Evolutionary conservation across 2,113 vertebrate species (phyloP), one percentile per base, ranked within the genome.

Genomic region (Patagioenas fasciata): DNA sequence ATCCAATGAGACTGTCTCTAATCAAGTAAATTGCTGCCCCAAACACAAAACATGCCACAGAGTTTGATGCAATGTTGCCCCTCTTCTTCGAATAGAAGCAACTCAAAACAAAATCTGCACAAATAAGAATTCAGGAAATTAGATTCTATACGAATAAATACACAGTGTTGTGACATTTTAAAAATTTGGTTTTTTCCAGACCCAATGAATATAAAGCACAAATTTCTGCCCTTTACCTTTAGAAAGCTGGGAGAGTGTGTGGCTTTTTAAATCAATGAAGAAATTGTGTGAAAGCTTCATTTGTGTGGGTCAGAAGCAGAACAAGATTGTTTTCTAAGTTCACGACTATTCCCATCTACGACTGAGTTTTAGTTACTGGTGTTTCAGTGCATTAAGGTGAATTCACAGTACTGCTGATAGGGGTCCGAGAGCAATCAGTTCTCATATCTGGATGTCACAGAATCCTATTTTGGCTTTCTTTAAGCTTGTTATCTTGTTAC

Each of bases 201-300:
- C 47, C 38, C 34, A 71, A 93, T 93, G 82, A 90, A 86, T 94
- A 73, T 61, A 93, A 92, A 94, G 19, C 26, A 66, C 62, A 84
- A 28, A 84, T 87, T 84, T 91, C 61, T 96, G 80, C 65, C 92
- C 83, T 96, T 86, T 93, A 73, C 75, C 70, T 90, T 88, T 61
- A 70, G 66, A 93, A 86, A 88, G 53, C 65, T 81, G 80, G 20
- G 28, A 67, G 42, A 85, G 36, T 0, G 1, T 54, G 44, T 71
- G 19, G 72, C 56, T 89, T 8, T 93, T 95, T 89, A 75, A 81
- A 57, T 86, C 75, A 79, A 26, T 40, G 53, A 15, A 84, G 90
- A 90, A 91, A 86, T 54, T 42, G 53, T 83, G 56, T 54, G 80
- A 92, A 89, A 89, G 61, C 54, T 87, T 94, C 50, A 91, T 94